Evolutionary conservation across 2,113 vertebrate genomes (phyloP).

Genomic region (Nansenia antarctica): DNA sequence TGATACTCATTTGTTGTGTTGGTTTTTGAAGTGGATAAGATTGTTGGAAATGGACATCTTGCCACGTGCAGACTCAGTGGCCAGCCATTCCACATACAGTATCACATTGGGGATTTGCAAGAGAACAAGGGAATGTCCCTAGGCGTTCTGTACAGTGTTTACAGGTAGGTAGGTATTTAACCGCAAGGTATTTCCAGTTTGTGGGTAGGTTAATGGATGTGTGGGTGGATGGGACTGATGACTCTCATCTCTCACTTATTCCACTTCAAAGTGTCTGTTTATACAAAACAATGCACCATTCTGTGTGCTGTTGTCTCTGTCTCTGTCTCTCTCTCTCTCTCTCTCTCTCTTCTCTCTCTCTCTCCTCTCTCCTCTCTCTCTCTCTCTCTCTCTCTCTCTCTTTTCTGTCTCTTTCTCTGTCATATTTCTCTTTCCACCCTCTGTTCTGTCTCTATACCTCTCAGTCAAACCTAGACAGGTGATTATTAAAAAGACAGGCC

Average conservation of each 20-base stretch:
- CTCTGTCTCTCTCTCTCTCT: not conserved
- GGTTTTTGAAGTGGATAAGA: too few relatives aligned
- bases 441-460: not conserved
- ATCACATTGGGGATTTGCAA: too few relatives aligned
- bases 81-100: too few relatives aligned
- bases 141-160: constrained; percentile 26
- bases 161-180: not conserved
- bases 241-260: constrained; percentile 53
- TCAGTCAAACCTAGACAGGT: too few relatives aligned
- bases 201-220: constrained; percentile 45
- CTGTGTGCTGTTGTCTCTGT: too few relatives aligned
- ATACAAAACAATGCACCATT: constrained; percentile 55
- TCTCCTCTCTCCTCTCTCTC: constrained; percentile 12
- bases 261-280: constrained; percentile 61
- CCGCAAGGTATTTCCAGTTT: not conserved
- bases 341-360: constrained; percentile 5
- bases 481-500: too few relatives aligned
- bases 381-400: constrained; percentile 1
- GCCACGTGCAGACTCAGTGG: too few relatives aligned
- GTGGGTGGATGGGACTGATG: constrained; percentile 51
- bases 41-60: too few relatives aligned
- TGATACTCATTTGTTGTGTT: not conserved
- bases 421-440: not conserved
- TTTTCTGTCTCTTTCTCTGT: too few relatives aligned
- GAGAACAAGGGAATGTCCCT: constrained; percentile 44